Evolutionary conservation across 64 coral and sea anemone genomes (phyloP).

Genomic region (Actinia equina): DNA sequence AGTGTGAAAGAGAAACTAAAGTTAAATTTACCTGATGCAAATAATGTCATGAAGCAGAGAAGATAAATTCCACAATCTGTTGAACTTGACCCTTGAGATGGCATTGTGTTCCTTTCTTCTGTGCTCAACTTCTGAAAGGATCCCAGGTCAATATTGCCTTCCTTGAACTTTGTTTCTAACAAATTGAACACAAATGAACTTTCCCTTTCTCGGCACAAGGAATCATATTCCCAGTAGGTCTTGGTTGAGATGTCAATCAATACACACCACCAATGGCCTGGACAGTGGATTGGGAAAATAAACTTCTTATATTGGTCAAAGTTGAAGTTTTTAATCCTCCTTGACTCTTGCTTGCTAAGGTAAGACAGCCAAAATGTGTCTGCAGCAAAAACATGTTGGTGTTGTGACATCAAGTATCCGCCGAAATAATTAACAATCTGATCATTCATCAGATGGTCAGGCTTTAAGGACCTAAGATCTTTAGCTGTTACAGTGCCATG

Average conservation of each 20-base stretch:
- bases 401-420: background rate
- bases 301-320: background rate
- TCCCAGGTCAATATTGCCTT: background rate
- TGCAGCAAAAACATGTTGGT: slow-evolving; percentile 11
- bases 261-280: slow-evolving; percentile 16
- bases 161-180: background rate
- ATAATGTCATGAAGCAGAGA: slow-evolving; percentile 6
- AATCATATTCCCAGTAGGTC: background rate
- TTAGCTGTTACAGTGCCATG: slow-evolving; percentile 9
- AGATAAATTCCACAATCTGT: slow-evolving; percentile 8
- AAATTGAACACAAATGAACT: background rate
- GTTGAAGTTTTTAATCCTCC: background rate
- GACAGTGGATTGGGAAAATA: background rate
- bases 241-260: background rate
- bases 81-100: background rate
- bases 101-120: background rate
- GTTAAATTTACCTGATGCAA: background rate
- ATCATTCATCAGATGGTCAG: background rate
- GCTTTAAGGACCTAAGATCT: slow-evolving; percentile 7
- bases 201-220: too few relatives aligned
- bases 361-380: slow-evolving; percentile 4
- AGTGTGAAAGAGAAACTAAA: background rate
- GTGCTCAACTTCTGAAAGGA: background rate
- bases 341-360: background rate
- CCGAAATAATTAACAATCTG: background rate